Evolutionary conservation across 2,113 vertebrate genomes (phyloP), one percentile per base, ranked within the genome.

Genomic region (Onychostruthus taczanowskii): DNA sequence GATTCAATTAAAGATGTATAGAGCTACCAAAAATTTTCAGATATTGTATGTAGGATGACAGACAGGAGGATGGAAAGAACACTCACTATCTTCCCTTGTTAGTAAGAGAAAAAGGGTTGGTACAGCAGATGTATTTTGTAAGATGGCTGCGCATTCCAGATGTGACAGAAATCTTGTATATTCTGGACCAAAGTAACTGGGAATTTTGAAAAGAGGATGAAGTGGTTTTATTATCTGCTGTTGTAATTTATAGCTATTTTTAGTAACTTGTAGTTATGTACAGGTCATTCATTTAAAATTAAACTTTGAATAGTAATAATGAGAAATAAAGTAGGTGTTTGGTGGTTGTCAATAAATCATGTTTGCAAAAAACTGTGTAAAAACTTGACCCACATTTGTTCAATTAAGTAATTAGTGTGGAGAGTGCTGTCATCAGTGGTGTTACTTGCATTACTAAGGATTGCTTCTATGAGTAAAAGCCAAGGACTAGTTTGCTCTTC

Each of bases 1-100:
- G 84, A 89, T 92, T 96, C 74, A 89, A 62, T 94, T 89, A 89
- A 82, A 95, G 90, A 93, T 89, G 46, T 67, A 67, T 64, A 94
- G 80, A 88, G 76, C 44, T 78, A 77, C 67, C 55, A 77, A 64
- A 89, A 90, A 28, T 59, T 63, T 91, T 53, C 55, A 59, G 56
- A 16, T 5, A 4, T 18, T 93, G 11, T 31, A 24, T 70, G 87
- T 44, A 46, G 26, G 50, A 14, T 3, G 7, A 21, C 1, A 1
- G 33, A 24, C 23, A 23, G 59, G 31, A 94, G 31, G 39, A 68
- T 1, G 8, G 20, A n/a, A 79, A 30, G 18, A 66, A 10, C 28
- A 22, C 17, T 63, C 3, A 4, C 0, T 67, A 47, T 35, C 4
- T 62, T 66, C 21, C 33, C 0, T 41, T 7, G 18, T 63, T 83